These are phyloP conservation scores for Herpailurus yagouaroundi DNA, from an alignment of 2,113 vertebrate genomes.

Conservation along the genomic window DNA sequence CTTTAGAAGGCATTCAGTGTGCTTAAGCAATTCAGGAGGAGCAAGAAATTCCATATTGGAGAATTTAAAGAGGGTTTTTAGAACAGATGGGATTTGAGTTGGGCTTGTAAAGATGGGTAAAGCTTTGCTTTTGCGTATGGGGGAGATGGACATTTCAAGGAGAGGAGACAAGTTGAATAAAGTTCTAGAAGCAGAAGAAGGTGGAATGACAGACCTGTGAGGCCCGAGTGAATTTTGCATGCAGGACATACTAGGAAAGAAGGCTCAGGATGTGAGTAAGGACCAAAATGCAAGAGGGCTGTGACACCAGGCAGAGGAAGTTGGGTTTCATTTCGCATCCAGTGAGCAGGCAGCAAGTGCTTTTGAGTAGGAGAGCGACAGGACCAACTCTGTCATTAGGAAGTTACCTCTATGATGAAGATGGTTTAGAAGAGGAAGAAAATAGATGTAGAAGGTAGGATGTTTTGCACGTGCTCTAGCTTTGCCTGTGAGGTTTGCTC, in stretches of 20 bases:
- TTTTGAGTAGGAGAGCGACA: neutral
- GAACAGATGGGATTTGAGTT: slow-evolving; percentile 10
- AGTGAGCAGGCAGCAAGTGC: neutral
- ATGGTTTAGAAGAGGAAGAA: neutral
- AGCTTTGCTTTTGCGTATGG: neutral
- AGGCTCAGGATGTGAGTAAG: neutral
- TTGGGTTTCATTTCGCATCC: neutral
- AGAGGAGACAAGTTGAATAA: neutral
- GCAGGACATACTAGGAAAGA: neutral
- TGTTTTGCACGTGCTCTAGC: neutral
- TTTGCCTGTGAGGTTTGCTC: neutral
- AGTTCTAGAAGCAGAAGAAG: neutral
- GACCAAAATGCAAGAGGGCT: neutral
- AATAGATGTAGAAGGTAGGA: neutral
- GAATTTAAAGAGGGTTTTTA: neutral
- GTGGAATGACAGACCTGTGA: neutral
- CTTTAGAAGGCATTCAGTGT: neutral
- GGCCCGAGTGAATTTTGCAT: neutral
- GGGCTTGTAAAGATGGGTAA: neutral
- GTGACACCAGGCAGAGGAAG: neutral
- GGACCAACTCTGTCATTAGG: neutral
- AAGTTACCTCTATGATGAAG: neutral
- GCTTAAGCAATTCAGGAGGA: neutral
- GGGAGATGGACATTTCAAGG: neutral
- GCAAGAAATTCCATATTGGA: neutral